Percentiles rank a stretch among this genome's conserved stretches.
Conservation (phyloP, 2,888 invertebrate species). For the Hetaerina titia region DNA sequence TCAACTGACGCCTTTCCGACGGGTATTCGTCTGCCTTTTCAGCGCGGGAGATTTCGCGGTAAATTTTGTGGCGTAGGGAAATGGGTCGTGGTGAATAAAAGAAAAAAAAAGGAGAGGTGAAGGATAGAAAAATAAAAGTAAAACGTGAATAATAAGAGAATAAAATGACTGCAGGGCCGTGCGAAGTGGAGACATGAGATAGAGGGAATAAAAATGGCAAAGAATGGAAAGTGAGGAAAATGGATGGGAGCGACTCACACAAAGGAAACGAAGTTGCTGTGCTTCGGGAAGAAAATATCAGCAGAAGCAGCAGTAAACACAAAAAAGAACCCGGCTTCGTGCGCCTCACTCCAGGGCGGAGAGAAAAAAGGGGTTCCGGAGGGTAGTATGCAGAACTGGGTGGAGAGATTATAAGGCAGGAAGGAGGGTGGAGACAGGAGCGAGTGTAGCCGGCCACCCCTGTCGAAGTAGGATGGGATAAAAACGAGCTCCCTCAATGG, state of each 20-base stretch:
- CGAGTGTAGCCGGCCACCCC: background rate
- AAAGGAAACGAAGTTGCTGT: background rate
- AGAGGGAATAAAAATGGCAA: background rate
- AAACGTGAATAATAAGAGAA: background rate
- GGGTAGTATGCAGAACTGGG: background rate
- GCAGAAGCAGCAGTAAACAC: background rate
- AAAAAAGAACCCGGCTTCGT: background rate
- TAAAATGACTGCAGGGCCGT: too few relatives aligned
- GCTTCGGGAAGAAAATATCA: background rate
- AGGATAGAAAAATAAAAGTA: background rate
- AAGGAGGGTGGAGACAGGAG: background rate
- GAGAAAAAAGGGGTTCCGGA: background rate
- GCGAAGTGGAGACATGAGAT: background rate
- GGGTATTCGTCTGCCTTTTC: too few relatives aligned
- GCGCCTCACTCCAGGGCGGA: background rate
- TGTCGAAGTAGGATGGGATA: background rate
- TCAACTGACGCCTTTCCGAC: too few relatives aligned
- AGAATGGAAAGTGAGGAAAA: too few relatives aligned
- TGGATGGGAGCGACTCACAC: too few relatives aligned
- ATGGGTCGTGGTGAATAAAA: background rate
- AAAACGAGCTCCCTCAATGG: background rate
- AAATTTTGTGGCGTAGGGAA: background rate
- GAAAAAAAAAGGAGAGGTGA: background rate
- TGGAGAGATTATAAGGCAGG: background rate
- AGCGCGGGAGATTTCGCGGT: too few relatives aligned